Percentiles rank a stretch among this genome's conserved stretches.
Conservation (phyloP, 2,797 vertebrate genomes). For the Poecile montanus region DNA sequence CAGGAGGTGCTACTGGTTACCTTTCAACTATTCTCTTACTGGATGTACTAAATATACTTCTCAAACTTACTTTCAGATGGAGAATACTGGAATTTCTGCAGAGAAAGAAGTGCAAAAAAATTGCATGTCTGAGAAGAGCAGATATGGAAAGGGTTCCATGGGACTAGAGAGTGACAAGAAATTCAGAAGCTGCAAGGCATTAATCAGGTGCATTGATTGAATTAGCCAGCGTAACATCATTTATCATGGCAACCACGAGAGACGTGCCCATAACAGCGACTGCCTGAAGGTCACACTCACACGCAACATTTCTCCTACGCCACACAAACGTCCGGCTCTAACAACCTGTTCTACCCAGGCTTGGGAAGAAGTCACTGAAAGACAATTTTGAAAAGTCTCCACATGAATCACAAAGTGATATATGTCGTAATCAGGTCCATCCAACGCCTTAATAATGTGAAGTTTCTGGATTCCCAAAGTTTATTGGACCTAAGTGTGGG, state of each 20-base stretch:
- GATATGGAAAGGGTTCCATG: neutral
- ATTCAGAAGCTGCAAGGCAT: slow-evolving; percentile 30
- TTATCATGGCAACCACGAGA: slow-evolving; percentile 48
- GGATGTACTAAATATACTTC: neutral
- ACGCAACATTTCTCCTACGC: neutral
- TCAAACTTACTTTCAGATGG: neutral
- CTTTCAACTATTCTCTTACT: neutral
- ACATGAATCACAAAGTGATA: neutral
- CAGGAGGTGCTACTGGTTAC: neutral
- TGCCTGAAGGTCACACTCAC: slow-evolving; percentile 50
- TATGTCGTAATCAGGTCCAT: neutral
- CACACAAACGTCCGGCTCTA: neutral
- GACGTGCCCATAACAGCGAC: neutral
- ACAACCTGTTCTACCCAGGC: neutral
- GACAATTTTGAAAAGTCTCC: neutral
- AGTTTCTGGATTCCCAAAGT: neutral
- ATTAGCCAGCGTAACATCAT: slow-evolving; percentile 31
- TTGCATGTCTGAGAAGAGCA: neutral
- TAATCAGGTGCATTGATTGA: slow-evolving; percentile 57
- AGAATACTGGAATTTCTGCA: neutral
- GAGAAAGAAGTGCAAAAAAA: neutral
- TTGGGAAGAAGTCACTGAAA: neutral
- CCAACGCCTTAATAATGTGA: neutral
- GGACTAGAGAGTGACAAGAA: slow-evolving; percentile 1
- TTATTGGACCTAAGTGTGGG: neutral